phyloP scores from a whole-genome alignment of 2,888 invertebrate genomes.

The Agrilus biguttatus region DNA sequence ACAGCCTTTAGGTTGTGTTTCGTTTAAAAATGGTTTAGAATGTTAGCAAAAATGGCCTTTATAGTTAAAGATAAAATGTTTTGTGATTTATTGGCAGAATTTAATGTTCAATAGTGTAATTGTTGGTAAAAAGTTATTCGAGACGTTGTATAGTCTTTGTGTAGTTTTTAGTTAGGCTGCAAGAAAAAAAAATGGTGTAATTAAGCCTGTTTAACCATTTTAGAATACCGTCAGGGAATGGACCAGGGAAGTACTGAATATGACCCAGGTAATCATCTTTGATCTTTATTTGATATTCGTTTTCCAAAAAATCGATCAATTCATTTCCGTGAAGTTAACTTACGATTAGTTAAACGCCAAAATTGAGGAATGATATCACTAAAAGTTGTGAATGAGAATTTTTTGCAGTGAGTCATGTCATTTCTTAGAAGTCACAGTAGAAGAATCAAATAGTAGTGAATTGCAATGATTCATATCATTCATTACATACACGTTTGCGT shows the following conservation, averaged over 20 bases:
- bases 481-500: background rate
- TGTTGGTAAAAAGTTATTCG: too few species aligned
- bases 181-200: background rate
- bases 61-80: background rate
- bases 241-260: constrained; percentile 67
- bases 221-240: constrained; percentile 73
- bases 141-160: too few species aligned
- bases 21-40: background rate
- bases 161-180: background rate
- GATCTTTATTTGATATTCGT: too few species aligned
- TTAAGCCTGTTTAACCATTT: constrained; percentile 18
- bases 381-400: constrained; percentile 9
- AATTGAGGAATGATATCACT: background rate
- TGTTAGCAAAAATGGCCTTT: constrained; percentile 7
- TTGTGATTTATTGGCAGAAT: background rate
- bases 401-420: constrained; percentile 7
- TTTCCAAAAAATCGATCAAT: too few species aligned
- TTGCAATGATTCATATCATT: background rate
- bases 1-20: constrained; percentile 29
- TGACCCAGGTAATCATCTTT: constrained; percentile 51
- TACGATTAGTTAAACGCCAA: too few species aligned
- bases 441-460: too few species aligned
- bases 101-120: too few species aligned
- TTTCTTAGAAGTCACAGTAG: constrained; percentile 5
- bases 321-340: too few species aligned